A percentile compares a stretch with the other conserved stretches of the same genome.
These are phyloP conservation scores for Pyrochroa serraticornis DNA, from an alignment of 2,888 invertebrate genomes.

Conservation along the genomic window DNA sequence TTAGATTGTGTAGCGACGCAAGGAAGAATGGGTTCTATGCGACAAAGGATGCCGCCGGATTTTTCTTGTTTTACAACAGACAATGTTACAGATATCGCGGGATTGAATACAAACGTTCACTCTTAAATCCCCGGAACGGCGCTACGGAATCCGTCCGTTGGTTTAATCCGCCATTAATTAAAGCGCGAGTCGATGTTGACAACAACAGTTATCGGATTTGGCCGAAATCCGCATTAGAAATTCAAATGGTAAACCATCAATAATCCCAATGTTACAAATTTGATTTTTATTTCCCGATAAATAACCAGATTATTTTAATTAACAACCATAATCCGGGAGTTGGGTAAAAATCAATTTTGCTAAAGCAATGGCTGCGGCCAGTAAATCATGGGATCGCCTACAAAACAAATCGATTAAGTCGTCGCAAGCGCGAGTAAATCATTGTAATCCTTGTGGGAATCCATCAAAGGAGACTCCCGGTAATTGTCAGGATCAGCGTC, in stretches of 20 bases:
- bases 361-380: too few species aligned
- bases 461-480: too few species aligned
- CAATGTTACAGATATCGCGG: slow-evolving; percentile 56
- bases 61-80: slow-evolving; percentile 56
- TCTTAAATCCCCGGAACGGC: slow-evolving; percentile 34
- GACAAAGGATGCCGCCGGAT: slow-evolving; percentile 55
- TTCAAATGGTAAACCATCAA: too few species aligned
- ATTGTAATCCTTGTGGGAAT: too few species aligned
- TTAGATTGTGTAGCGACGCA: slow-evolving; percentile 56
- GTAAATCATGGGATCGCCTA: too few species aligned
- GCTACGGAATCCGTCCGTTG: slow-evolving; percentile 6
- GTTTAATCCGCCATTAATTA: neutral
- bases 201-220: too few species aligned
- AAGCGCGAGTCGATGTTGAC: too few species aligned
- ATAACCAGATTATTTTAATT: slow-evolving; percentile 4
- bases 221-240: too few species aligned
- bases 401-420: too few species aligned
- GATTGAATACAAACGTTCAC: slow-evolving; percentile 50
- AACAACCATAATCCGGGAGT: neutral
- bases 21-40: slow-evolving; percentile 55
- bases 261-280: slow-evolving; percentile 4
- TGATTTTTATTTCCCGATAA: slow-evolving; percentile 4
- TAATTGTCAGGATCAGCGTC: neutral
- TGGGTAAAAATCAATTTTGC: too few species aligned
- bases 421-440: too few species aligned